A percentile compares a stretch with the other conserved stretches of the same genome.
phyloP scores from a whole-genome alignment of 2,888 invertebrate species.

The Nephrotoma appendiculata region DNA sequence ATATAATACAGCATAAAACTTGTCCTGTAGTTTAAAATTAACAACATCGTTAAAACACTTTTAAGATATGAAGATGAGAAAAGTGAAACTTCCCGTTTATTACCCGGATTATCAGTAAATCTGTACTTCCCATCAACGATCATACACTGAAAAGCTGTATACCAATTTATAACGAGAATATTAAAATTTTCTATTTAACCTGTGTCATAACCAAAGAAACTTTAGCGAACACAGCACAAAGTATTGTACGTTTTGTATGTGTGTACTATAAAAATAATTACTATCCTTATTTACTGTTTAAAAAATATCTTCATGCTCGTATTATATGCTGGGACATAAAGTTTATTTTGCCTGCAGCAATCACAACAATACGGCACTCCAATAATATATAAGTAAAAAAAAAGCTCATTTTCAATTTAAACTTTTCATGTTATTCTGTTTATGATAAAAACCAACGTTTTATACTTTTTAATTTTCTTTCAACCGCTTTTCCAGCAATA shows the following conservation, averaged over 20 bases:
- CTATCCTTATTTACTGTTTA: background rate
- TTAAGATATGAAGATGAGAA: background rate
- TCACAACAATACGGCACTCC: background rate
- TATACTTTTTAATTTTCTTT: background rate
- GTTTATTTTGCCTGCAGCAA: background rate
- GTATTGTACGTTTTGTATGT: too few relatives aligned
- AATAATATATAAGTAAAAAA: background rate
- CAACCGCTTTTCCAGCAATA: background rate
- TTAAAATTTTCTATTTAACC: background rate
- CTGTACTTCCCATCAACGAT: background rate
- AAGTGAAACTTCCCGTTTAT: background rate
- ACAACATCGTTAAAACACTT: background rate
- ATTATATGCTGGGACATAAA: background rate
- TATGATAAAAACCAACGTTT: background rate
- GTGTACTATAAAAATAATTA: background rate
- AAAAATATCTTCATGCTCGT: background rate
- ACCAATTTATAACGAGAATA: background rate
- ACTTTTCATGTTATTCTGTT: background rate
- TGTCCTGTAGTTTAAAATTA: background rate
- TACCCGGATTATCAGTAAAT: background rate
- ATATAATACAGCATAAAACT: too few relatives aligned
- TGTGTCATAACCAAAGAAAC: background rate
- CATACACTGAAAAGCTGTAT: background rate
- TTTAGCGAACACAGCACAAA: background rate
- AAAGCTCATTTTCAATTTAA: background rate